Percentiles rank a stretch among this genome's conserved stretches.
These are phyloP conservation scores for Carollia perspicillata DNA, from an alignment of 2,113 vertebrate genomes.

Conservation along the genomic window DNA sequence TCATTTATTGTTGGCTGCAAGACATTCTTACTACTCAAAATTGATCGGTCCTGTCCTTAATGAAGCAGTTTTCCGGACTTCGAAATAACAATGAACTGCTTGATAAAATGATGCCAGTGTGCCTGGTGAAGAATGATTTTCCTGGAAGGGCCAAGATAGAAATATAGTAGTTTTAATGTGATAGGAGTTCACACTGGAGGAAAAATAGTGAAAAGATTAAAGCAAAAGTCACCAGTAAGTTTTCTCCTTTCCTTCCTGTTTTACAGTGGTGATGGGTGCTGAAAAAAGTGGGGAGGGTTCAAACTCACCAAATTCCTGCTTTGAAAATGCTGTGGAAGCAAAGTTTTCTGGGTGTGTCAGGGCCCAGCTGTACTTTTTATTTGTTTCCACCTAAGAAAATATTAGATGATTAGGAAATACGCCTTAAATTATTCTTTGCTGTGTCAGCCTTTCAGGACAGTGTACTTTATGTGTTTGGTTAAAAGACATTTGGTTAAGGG, in stretches of 20 bases:
- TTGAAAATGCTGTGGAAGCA: slow-evolving; percentile 58
- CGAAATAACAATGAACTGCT: neutral
- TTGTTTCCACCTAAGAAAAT: neutral
- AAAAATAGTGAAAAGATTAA: neutral
- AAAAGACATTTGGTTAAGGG: slow-evolving; percentile 1
- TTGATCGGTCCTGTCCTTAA: neutral
- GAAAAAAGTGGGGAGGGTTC: neutral
- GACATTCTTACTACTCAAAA: neutral
- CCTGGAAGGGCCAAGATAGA: neutral
- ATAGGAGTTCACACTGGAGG: neutral
- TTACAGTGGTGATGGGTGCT: neutral
- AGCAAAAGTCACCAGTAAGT: neutral
- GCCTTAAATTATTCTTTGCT: neutral
- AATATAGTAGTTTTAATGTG: neutral
- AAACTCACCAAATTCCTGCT: neutral
- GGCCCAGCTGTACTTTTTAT: neutral
- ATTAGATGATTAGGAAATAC: neutral
- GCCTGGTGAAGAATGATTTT: neutral
- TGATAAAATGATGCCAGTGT: neutral
- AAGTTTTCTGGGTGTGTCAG: slow-evolving; percentile 43
- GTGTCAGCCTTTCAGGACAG: neutral
- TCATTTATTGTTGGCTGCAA: neutral
- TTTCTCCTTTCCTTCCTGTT: slow-evolving; percentile 21
- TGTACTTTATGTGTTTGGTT: neutral
- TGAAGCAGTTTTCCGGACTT: neutral